Base-by-base conservation (phyloP, 1,140 invertebrate species). In the Brachionus koreanus region DNA sequence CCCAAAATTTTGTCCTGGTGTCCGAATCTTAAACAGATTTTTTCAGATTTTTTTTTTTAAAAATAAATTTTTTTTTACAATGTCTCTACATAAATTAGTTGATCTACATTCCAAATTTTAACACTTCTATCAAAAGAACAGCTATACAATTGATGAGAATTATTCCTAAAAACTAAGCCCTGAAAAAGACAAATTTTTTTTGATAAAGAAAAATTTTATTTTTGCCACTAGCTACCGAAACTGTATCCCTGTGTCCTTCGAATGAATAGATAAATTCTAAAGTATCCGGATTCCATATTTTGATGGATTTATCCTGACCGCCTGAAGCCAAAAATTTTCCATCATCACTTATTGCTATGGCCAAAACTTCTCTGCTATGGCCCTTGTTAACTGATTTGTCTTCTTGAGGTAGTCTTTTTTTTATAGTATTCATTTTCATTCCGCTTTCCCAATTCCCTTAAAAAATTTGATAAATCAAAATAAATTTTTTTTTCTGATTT, bases 1-100 rank as follows among this genome's bases (percentile, higher is more conserved):
- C 91, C 92, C 6, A 93, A 94, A 3, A 98, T 92, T 37, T 83
- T 89, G 84, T 92, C 92, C 87, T 96, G 93, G 89, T 98, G 96
- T 12, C 96, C 96, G 90, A 95, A 96, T 84, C 92, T 92, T 37
- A 25, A 33, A 9, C 6, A 35, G 16, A 7, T n/a, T 39, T 23
- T 10, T n/a, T 23, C 3, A 39, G 9, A 76, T 65, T 33, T n/a
- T 42, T 2, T 39, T 72, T 12, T 67, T 42, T 33, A n/a, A n/a
- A n/a, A n/a, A n/a, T 49, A 9, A 52, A 23, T 43, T 83, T 82
- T 67, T n/a, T 87, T 91, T 89, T 89, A 93, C 90, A 98, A 89
- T 81, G 94, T 95, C 90, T 98, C 96, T 7, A 98, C 93, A 89
- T 97, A 98, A 9, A 93, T 92, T 93, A 96, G 94, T 86, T 98